phyloP scores from a whole-genome alignment of 2,797 vertebrate species.

The Ctenosaura bakeri region DNA sequence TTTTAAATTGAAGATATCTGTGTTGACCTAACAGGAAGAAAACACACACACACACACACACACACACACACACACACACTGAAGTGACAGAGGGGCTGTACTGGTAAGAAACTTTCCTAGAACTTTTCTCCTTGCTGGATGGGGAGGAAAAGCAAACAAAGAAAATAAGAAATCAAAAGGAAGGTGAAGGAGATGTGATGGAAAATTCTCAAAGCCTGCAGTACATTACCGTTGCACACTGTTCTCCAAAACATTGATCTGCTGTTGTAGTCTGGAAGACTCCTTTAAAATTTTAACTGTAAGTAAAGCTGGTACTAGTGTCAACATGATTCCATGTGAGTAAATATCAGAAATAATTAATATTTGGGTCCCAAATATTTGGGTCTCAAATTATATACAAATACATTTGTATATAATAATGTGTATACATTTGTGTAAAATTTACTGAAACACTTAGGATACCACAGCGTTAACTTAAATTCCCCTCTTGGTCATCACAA shows the following conservation, averaged over 20 bases:
- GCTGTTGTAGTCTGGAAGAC: neutral
- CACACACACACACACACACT: too few species aligned
- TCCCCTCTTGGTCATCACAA: neutral
- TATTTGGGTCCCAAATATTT: neutral
- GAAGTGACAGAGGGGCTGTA: too few species aligned
- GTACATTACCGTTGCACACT: neutral
- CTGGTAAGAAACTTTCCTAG: neutral
- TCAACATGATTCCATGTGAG: neutral
- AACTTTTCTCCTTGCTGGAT: neutral
- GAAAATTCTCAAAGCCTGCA: neutral
- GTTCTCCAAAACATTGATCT: neutral
- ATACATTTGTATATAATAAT: too few species aligned
- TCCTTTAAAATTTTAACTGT: neutral
- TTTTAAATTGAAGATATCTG: neutral
- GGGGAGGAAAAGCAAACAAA: neutral
- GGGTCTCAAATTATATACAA: too few species aligned
- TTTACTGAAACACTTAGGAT: neutral
- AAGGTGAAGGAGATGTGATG: neutral
- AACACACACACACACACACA: too few species aligned
- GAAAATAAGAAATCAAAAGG: neutral
- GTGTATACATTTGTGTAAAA: neutral
- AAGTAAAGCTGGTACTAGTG: neutral
- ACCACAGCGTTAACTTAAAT: neutral
- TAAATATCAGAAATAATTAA: neutral
- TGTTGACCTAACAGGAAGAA: neutral